Evolutionary conservation across 53 echinoderm and acorn worm species (phyloP).

Genomic region (Echinometra lucunter): DNA sequence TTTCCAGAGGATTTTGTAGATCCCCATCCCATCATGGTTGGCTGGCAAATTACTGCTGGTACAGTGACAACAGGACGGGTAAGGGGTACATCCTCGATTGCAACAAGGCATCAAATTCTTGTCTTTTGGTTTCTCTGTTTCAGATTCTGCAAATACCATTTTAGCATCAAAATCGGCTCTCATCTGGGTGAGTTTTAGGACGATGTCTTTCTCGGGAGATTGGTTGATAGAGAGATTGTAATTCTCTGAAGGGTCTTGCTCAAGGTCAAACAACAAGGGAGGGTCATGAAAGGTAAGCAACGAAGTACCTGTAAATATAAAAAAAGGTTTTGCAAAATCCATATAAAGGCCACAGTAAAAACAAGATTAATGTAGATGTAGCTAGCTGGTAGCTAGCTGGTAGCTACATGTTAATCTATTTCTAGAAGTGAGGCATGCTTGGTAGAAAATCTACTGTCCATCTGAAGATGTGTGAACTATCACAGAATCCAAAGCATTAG

Average conservation of each 20-base stretch:
- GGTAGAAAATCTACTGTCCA: no score
- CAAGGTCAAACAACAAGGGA: slow-evolving; percentile 80
- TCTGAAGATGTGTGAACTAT: no score
- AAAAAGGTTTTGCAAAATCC: background rate
- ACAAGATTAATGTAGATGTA: no score
- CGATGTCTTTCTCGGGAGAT: slow-evolving; percentile 43
- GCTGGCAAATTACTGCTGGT: background rate
- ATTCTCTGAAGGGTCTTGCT: slow-evolving; percentile 79
- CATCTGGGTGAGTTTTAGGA: slow-evolving; percentile 50
- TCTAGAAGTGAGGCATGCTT: no score
- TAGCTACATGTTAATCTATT: no score
- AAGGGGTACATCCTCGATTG: slow-evolving; percentile 79
- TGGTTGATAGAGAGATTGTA: slow-evolving; percentile 71
- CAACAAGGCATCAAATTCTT: slow-evolving; percentile 79
- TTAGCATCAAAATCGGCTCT: slow-evolving; percentile 69
- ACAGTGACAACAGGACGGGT: slow-evolving; percentile 81
- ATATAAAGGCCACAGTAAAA: background rate
- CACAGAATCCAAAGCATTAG: no score
- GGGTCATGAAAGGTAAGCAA: slow-evolving; percentile 62
- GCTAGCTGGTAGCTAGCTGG: no score
- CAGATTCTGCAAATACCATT: slow-evolving; percentile 75
- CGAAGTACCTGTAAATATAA: background rate
- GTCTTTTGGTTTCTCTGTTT: slow-evolving; percentile 53
- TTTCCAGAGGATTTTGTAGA: background rate
- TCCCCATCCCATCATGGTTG: background rate